Evolutionary conservation across 2,113 vertebrate genomes (phyloP), one percentile per base, ranked within the genome.

Genomic region (Oplegnathus fasciatus): DNA sequence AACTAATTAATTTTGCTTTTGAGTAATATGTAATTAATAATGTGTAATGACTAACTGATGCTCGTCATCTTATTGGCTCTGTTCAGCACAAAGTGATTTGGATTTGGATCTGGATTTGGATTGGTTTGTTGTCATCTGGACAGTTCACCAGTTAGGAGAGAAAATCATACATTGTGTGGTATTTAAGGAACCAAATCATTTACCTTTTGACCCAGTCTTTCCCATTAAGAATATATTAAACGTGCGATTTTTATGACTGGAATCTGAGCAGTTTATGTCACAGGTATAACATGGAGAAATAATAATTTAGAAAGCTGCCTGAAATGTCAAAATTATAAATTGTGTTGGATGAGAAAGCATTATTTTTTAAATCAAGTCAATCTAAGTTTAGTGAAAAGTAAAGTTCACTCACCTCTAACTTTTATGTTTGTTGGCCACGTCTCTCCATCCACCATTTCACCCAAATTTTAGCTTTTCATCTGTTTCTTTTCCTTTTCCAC

Each of bases 391-490:
- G 28, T 5, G 4, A 3, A 42, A 8, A 78, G 30, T 30, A 71
- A 64, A 70, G 48, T 83, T 77, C 42, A 61, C 44, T 66, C 1
- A 62, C 64, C 42, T 44, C 13, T 32, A 64, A 55, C 32, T 7
- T 57, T 15, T 2, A 0, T 42, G 9, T 30, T 76, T 24, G 3
- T 28, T 48, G 42, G 42, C 3, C n/a, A 67, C 13, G 0, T 46
- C 65, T 46, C 42, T 68, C 42, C 42, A 68, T 48, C 66, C 65
- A 71, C 40, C 65, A 71, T 72, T 60, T 71, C 78, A 81, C 55
- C 37, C 57, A 64, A 64, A 75, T 80, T 20, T 46, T 1, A 10
- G 30, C 52, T 69, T 48, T 34, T 58, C 13, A 65, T 57, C 44
- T 13, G 11, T 57, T 32, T 11, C 24, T 48, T 72, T 61, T 5